phyloP scores from a whole-genome alignment of 2,113 vertebrate species.

The Bombycilla garrulus region DNA sequence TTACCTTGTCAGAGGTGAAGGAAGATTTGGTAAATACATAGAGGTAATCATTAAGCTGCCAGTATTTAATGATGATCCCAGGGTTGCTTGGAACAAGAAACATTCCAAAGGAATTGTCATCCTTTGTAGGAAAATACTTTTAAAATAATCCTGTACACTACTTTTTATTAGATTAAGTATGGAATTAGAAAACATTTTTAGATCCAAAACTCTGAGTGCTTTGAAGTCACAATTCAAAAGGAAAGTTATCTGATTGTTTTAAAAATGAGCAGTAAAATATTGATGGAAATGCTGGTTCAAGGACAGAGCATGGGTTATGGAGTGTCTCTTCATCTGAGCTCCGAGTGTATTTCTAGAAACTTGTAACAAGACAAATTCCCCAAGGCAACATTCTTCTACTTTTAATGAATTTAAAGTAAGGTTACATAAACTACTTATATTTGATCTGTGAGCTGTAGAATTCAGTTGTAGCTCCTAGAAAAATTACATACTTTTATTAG shows the following conservation, averaged over 20 bases:
- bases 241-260: conserved; percentile 4
- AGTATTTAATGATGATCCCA: background rate
- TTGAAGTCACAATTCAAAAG: conserved; percentile 40
- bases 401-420: background rate
- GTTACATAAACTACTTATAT: background rate
- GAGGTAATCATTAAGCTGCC: background rate
- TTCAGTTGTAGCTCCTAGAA: background rate
- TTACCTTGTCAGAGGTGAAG: background rate
- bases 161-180: conserved; percentile 24
- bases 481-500: background rate
- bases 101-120: background rate
- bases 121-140: background rate
- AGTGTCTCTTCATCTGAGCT: background rate
- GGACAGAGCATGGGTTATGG: background rate
- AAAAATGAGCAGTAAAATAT: background rate
- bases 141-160: background rate
- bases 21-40: background rate
- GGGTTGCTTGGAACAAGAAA: background rate
- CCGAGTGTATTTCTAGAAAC: background rate
- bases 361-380: background rate
- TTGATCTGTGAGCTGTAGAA: background rate
- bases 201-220: background rate
- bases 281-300: background rate
- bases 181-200: background rate
- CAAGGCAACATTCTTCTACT: background rate